phyloP scores from a whole-genome alignment of 2,113 vertebrate species.

The Engraulis encrasicolus region DNA sequence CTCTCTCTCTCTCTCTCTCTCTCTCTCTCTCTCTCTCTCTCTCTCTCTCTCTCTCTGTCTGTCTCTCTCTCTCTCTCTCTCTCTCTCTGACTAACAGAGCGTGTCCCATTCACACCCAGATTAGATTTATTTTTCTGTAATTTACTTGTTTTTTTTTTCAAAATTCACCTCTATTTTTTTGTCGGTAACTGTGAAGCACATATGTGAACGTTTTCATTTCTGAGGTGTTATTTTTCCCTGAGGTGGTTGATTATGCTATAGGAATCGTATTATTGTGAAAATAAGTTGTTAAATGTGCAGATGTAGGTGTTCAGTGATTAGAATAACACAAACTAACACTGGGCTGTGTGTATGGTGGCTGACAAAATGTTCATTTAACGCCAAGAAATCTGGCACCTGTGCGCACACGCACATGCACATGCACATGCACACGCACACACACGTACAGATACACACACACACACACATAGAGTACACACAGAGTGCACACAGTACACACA shows the following conservation, averaged over 20 bases:
- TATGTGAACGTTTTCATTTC: neutral
- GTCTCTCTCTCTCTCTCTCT: too few relatives aligned
- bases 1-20: too few relatives aligned
- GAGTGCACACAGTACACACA: too few relatives aligned
- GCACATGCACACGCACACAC: neutral
- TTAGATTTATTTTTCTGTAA: too few relatives aligned
- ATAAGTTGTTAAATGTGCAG: neutral
- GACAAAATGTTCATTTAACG: neutral
- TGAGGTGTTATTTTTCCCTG: neutral
- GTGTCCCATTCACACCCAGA: neutral
- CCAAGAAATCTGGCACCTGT: neutral
- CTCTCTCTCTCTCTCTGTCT: too few relatives aligned
- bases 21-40: too few relatives aligned
- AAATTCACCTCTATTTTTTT: too few relatives aligned
- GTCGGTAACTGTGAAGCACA: neutral
- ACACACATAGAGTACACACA: neutral
- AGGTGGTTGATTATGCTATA: neutral
- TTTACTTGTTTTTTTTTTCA: too few relatives aligned
- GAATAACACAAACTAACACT: neutral
- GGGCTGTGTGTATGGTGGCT: neutral
- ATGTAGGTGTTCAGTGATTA: neutral
- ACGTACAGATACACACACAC: neutral
- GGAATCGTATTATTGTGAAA: neutral
- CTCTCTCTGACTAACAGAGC: neutral
- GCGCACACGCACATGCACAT: neutral